Conservation (phyloP, 2,797 vertebrate species). For the Heteromormyrus szaboi region DNA sequence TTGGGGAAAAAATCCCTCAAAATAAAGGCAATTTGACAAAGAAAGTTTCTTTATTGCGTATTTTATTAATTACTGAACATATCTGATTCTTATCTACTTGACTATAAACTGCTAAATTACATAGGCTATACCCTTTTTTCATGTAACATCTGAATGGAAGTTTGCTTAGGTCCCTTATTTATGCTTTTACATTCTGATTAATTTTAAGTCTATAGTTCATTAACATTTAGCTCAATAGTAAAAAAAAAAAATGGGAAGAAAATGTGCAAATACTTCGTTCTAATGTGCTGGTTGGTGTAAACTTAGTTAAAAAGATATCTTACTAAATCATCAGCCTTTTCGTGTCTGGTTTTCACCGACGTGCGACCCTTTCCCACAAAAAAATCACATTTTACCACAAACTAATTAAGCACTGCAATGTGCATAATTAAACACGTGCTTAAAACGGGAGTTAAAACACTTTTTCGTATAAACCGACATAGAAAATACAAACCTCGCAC, state of each 20-base stretch:
- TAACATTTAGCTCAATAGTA: neutral
- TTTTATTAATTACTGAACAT: neutral
- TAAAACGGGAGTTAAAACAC: neutral
- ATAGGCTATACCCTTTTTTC: neutral
- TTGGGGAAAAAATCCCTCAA: neutral
- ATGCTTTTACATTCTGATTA: neutral
- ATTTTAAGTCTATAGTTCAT: neutral
- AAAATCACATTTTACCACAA: slow-evolving; percentile 5
- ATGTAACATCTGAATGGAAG: neutral
- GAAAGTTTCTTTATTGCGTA: neutral
- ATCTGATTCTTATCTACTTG: neutral
- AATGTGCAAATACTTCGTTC: neutral
- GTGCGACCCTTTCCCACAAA: neutral
- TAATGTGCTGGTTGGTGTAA: neutral
- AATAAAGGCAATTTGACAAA: neutral
- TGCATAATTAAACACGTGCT: neutral
- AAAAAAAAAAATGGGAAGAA: neutral
- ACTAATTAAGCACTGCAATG: neutral
- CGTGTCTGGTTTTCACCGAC: neutral
- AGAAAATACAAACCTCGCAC: slow-evolving; percentile 81
- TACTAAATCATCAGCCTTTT: neutral
- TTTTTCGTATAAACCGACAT: neutral
- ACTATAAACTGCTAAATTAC: neutral
- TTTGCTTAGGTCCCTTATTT: neutral
- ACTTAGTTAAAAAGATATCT: neutral